phyloP scores from a whole-genome alignment of 2,888 invertebrate species.

The Lithophane leautieri region DNA sequence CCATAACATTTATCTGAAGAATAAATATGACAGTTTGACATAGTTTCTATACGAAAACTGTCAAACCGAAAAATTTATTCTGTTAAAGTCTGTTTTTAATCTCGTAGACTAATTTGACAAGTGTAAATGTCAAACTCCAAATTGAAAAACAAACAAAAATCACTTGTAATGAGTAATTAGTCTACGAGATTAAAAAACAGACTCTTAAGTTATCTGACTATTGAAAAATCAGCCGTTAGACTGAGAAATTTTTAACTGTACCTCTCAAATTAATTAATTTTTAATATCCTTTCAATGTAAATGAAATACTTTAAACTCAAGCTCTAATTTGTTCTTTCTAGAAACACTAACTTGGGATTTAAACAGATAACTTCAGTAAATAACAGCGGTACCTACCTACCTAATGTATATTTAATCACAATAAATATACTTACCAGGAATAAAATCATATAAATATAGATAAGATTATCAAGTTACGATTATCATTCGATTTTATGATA shows the following conservation, averaged over 20 bases:
- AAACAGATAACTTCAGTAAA: background rate
- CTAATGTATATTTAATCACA: constrained; percentile 8
- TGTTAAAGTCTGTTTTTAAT: too few relatives aligned
- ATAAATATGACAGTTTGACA: background rate
- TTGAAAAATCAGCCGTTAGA: background rate
- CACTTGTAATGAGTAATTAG: too few relatives aligned
- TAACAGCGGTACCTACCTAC: background rate
- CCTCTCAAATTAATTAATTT: background rate
- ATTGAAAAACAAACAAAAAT: too few relatives aligned
- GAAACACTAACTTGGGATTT: background rate
- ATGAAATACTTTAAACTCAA: too few relatives aligned
- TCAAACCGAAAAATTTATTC: background rate
- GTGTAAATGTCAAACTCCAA: too few relatives aligned
- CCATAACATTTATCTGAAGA: background rate
- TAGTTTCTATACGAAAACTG: background rate
- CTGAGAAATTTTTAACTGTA: background rate
- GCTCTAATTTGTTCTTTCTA: too few relatives aligned
- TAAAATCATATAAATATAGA: background rate
- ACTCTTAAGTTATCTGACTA: background rate
- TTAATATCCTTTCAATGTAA: too few relatives aligned
- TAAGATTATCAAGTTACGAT: constrained; percentile 26
- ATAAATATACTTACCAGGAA: constrained; percentile 8
- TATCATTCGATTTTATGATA: constrained; percentile 31
- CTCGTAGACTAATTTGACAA: too few relatives aligned
- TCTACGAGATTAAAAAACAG: too few relatives aligned